Conservation (phyloP, 2,888 invertebrate species). For the Amphipoea lucens region DNA sequence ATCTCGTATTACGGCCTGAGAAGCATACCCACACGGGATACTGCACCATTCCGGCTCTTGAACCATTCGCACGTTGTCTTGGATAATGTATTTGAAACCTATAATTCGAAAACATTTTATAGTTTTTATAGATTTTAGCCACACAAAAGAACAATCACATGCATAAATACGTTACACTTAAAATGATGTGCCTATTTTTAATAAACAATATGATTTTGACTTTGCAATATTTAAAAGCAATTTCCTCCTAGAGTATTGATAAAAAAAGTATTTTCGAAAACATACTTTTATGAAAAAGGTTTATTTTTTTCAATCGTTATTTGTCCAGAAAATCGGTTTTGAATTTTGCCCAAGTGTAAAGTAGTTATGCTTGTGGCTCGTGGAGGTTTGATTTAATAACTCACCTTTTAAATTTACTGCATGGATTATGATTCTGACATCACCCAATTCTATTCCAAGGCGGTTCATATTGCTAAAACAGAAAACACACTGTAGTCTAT, state of each 20-base stretch:
- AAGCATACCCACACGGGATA: slow-evolving; percentile 91
- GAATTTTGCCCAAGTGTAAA: background rate
- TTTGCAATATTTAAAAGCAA: background rate
- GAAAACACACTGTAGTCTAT: slow-evolving; percentile 50
- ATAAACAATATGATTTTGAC: background rate
- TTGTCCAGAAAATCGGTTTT: background rate
- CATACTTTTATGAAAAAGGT: background rate
- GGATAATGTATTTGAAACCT: slow-evolving; percentile 85
- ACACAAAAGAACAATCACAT: background rate
- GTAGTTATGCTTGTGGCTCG: background rate
- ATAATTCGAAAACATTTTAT: slow-evolving; percentile 15
- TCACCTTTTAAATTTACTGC: slow-evolving; percentile 93
- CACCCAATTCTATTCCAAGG: slow-evolving; percentile 94
- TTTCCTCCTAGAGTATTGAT: too few species aligned
- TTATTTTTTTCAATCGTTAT: background rate
- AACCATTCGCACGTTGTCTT: slow-evolving; percentile 91
- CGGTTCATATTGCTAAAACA: slow-evolving; percentile 92
- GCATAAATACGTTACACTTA: background rate
- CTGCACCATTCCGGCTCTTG: slow-evolving; percentile 94
- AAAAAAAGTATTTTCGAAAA: background rate
- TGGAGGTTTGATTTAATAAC: slow-evolving; percentile 4
- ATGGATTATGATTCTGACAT: slow-evolving; percentile 92
- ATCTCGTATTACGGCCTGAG: slow-evolving; percentile 91
- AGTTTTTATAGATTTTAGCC: background rate
- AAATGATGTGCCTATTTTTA: background rate